Percentiles rank a stretch among this genome's conserved stretches.
These are phyloP conservation scores for Apamea monoglypha DNA, from an alignment of 2,888 invertebrate species.

Conservation along the genomic window DNA sequence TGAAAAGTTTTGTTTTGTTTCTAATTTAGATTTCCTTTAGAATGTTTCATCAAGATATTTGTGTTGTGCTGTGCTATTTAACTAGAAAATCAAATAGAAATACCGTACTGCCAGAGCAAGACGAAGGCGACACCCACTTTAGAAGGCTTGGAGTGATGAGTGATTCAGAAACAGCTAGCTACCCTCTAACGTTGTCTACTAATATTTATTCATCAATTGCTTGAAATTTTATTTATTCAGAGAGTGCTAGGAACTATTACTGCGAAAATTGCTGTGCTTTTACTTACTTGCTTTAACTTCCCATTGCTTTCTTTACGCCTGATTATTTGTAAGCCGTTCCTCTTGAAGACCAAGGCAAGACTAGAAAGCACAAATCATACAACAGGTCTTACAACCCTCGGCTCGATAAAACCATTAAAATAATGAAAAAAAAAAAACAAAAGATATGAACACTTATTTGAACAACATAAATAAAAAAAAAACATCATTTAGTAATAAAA, in stretches of 20 bases:
- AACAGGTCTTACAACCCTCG: not conserved
- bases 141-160: not conserved
- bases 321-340: not conserved
- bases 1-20: not conserved
- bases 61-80: not conserved
- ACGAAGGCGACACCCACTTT: not conserved
- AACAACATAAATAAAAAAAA: not conserved
- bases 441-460: slow-evolving; percentile 1
- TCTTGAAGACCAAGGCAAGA: slow-evolving; percentile 10
- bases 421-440: not conserved
- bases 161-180: not conserved
- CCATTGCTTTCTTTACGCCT: slow-evolving; percentile 23
- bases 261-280: slow-evolving; percentile 2
- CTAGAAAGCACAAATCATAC: slow-evolving; percentile 1
- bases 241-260: not conserved
- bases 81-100: slow-evolving; percentile 3
- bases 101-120: not conserved
- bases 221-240: slow-evolving; percentile 2
- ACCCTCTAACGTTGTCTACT: not conserved
- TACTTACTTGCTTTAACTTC: slow-evolving; percentile 43
- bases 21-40: not conserved
- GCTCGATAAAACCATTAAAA: not conserved
- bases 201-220: slow-evolving; percentile 4
- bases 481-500: not conserved
- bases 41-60: not conserved